Conservation (phyloP, 2,113 vertebrate species). For the Zosterops lateralis region DNA sequence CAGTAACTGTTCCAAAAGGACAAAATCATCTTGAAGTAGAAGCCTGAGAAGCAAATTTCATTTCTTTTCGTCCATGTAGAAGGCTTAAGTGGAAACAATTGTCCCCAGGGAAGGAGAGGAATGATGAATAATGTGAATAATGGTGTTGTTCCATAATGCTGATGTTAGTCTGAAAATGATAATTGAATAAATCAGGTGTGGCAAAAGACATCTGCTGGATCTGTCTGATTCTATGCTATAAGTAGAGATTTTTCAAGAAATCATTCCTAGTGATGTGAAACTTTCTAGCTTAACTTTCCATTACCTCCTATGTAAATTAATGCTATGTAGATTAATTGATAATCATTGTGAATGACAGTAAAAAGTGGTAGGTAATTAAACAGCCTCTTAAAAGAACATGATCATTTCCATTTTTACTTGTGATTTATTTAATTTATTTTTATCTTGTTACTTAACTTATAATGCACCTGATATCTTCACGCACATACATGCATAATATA, state of each 20-base stretch:
- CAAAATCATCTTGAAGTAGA: neutral
- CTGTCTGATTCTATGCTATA: neutral
- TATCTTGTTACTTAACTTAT: neutral
- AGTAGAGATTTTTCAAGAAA: neutral
- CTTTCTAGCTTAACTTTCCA: neutral
- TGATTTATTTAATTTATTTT: neutral
- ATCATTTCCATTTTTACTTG: neutral
- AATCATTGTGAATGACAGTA: slow-evolving; percentile 15
- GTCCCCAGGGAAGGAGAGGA: neutral
- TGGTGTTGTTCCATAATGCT: neutral
- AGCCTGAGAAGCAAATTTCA: neutral
- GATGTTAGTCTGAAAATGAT: neutral
- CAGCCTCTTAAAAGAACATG: neutral
- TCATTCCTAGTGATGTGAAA: neutral
- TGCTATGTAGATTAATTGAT: neutral
- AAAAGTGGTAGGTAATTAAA: neutral
- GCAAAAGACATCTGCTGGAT: neutral
- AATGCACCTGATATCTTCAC: neutral
- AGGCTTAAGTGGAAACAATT: neutral
- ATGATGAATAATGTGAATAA: neutral
- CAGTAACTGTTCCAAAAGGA: neutral
- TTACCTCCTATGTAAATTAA: neutral
- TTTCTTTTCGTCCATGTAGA: neutral
- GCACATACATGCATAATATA: neutral
- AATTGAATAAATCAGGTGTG: neutral